phyloP scores from a whole-genome alignment of 2,797 vertebrate genomes.

The Cynodonichthys magdalenae region DNA sequence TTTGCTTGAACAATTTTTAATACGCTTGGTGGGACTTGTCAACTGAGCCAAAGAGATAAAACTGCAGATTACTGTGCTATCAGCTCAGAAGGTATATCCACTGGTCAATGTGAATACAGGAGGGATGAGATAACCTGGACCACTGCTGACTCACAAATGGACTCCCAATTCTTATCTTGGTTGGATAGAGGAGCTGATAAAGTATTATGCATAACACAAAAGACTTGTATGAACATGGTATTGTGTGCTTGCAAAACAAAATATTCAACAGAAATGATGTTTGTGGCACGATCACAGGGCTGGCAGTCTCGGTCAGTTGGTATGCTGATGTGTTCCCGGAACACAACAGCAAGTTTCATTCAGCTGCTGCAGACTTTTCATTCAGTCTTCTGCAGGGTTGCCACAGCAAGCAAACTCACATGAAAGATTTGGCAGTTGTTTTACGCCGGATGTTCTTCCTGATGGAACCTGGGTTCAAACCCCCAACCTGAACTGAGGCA shows the following conservation, averaged over 20 bases:
- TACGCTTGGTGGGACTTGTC: slow-evolving; percentile 56
- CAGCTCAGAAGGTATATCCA: slow-evolving; percentile 55
- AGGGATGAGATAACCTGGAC: slow-evolving; percentile 59
- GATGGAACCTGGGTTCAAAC: too few species aligned
- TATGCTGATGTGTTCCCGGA: background rate
- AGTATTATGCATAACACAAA: slow-evolving; percentile 57
- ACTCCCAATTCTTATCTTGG: slow-evolving; percentile 66
- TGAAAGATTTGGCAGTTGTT: too few species aligned
- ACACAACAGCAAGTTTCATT: too few species aligned
- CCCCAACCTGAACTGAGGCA: too few species aligned
- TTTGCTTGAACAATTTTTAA: slow-evolving; percentile 70
- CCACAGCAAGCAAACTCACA: too few species aligned
- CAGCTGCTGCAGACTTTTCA: too few species aligned
- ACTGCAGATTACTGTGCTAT: slow-evolving; percentile 67
- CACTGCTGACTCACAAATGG: slow-evolving; percentile 57
- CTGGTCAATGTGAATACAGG: slow-evolving; percentile 67
- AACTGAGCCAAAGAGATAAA: slow-evolving; percentile 61
- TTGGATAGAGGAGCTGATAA: slow-evolving; percentile 50
- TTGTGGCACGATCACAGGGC: background rate
- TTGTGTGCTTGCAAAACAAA: slow-evolving; percentile 20
- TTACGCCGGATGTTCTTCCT: too few species aligned
- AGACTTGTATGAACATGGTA: slow-evolving; percentile 35
- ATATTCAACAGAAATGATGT: background rate
- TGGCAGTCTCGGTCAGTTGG: background rate
- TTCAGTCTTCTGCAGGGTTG: too few species aligned